phyloP scores from a whole-genome alignment of 2,888 invertebrate species.

The Pseudoips prasinana region DNA sequence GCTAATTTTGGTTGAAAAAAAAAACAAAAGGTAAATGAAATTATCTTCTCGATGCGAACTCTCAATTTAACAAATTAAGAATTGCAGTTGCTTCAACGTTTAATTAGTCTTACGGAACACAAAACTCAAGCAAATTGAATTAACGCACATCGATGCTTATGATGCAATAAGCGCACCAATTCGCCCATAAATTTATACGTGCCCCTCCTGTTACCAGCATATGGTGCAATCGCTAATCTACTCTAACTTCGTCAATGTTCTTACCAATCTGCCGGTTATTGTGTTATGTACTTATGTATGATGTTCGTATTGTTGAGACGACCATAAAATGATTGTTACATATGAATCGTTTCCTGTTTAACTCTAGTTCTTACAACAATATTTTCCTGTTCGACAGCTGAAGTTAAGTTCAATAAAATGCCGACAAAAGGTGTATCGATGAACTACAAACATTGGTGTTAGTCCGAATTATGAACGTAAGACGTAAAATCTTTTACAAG shows the following conservation, averaged over 20 bases:
- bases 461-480: constrained; percentile 36
- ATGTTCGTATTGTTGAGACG: constrained; percentile 18
- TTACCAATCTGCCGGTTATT: constrained; percentile 22
- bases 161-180: constrained; percentile 61
- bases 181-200: constrained; percentile 56
- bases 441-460: constrained; percentile 20
- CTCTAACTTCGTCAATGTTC: constrained; percentile 39
- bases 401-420: constrained; percentile 24
- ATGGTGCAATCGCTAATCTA: constrained; percentile 58
- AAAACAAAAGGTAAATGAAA: too few species aligned
- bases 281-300: constrained; percentile 14
- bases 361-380: constrained; percentile 30
- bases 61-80: too few species aligned
- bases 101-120: constrained; percentile 36
- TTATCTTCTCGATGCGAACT: too few species aligned
- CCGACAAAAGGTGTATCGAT: constrained; percentile 24
- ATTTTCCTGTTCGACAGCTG: constrained; percentile 27
- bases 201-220: constrained; percentile 60
- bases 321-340: constrained; percentile 32
- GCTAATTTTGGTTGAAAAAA: too few species aligned
- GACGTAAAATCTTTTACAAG: too few species aligned
- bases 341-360: constrained; percentile 34
- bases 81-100: constrained; percentile 30
- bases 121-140: constrained; percentile 42
- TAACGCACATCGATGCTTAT: constrained; percentile 56